A percentile compares a stretch with the other conserved stretches of the same genome.
These are phyloP conservation scores for Anthoscopus minutus DNA, from an alignment of 2,113 vertebrate species.

Conservation along the genomic window DNA sequence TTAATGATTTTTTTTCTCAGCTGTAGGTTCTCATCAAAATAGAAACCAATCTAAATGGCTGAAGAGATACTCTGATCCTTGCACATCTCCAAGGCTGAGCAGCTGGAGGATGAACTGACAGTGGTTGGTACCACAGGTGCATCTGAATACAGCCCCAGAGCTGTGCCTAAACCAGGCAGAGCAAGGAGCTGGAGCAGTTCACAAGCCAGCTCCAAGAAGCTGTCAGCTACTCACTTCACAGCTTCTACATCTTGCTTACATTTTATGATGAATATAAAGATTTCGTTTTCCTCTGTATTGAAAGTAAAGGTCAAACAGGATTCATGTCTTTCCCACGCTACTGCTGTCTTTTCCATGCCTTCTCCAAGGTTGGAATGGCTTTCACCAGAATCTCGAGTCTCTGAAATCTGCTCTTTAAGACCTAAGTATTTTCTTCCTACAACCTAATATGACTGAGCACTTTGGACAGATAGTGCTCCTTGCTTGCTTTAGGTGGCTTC, in stretches of 20 bases:
- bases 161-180: neutral
- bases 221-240: neutral
- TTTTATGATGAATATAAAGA: neutral
- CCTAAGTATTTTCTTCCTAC: neutral
- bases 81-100: neutral
- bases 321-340: neutral
- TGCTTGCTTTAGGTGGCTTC: neutral
- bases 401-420: neutral
- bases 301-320: neutral
- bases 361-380: neutral
- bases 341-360: neutral
- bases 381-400: neutral
- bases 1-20: neutral
- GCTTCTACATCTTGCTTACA: neutral
- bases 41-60: neutral
- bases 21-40: neutral
- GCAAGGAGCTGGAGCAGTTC: accelerated
- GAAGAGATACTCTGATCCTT: neutral
- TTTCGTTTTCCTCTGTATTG: neutral
- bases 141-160: neutral
- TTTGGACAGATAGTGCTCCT: neutral
- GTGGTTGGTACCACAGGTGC: neutral
- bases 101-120: neutral
- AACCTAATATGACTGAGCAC: neutral
- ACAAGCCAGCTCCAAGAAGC: neutral